Base-by-base conservation (phyloP, 2,888 invertebrate species). In the Sesia bembeciformis region DNA sequence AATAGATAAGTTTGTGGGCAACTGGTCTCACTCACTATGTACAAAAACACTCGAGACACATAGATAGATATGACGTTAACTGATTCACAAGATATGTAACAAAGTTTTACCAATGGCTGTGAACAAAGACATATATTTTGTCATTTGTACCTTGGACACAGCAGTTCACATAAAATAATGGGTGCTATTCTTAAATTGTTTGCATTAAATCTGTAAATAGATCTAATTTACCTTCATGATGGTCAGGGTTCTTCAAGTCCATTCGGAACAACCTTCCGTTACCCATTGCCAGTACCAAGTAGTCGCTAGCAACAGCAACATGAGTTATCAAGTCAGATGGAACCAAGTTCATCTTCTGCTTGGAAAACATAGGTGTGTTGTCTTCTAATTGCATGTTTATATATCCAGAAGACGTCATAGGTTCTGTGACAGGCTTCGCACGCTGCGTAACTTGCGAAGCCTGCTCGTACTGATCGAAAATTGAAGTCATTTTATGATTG, bases 351-450 rank as follows among this genome's bases (percentile, higher is more conserved):
- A 96, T 94, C 78, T 93, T 94, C 61, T 95, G 93, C 77, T 95
- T 97, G 41, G 93, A 93, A 78, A 98, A 97, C 78, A 98, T 97
- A 5, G 97, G 96, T 23, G 92, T 90, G 62, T 96, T 96, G 66
- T 94, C 93, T 66, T 93, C 93, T 38, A 93, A 72, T 54, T 89
- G 84, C 82, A 90, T 87, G 57, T 81, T 90, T 51, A 91, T 89
- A 61, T 90, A 91, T 3, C 91, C 91, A 3, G 91, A 90, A 4
- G 85, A 89, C 4, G 90, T 84, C 81, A 88, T 84, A 7, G 86
- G 79, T 58, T 84, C 86, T 0, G 78, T 58, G n/a, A 73, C 71
- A 40, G 79, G 76, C 53, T 79, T 81, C n/a, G 75, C 68, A 3
- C 80, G 74, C 61, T 85, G 80, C 3, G 83, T 80, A 51, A 78